Evolutionary conservation across 2,797 vertebrate species (phyloP).

Genomic region (Anolis apletophallus): DNA sequence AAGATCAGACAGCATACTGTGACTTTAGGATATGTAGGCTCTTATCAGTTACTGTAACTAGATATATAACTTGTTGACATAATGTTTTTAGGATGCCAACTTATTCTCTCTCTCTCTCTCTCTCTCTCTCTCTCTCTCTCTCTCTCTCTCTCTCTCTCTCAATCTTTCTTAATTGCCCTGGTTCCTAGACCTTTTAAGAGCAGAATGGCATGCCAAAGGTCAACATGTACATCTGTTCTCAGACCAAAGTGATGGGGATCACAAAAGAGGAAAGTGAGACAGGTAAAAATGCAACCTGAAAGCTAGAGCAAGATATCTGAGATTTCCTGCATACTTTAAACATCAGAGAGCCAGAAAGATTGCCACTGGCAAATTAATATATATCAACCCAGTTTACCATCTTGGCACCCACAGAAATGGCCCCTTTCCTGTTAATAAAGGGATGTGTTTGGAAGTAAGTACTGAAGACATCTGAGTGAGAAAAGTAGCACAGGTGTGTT

Average conservation of each 20-base stretch:
- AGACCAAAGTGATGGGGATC: not conserved
- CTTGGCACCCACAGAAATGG: not conserved
- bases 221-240: not conserved
- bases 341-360: not conserved
- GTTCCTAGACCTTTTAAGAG: slow-evolving; percentile 6
- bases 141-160: too few species aligned
- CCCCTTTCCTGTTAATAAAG: not conserved
- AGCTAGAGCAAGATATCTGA: not conserved
- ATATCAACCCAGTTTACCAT: not conserved
- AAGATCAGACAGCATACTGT: too few species aligned
- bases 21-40: too few species aligned
- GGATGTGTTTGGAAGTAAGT: not conserved
- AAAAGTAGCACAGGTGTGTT: not conserved
- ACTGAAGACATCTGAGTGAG: not conserved
- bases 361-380: not conserved
- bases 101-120: not conserved
- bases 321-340: not conserved
- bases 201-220: not conserved
- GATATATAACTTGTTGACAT: not conserved
- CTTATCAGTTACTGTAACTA: not conserved
- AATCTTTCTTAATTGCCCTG: too few species aligned
- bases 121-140: too few species aligned
- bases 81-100: not conserved
- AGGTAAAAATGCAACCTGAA: not conserved
- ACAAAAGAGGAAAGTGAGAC: not conserved